Conservation (phyloP, 2,797 vertebrate species). For the Choloepus didactylus region DNA sequence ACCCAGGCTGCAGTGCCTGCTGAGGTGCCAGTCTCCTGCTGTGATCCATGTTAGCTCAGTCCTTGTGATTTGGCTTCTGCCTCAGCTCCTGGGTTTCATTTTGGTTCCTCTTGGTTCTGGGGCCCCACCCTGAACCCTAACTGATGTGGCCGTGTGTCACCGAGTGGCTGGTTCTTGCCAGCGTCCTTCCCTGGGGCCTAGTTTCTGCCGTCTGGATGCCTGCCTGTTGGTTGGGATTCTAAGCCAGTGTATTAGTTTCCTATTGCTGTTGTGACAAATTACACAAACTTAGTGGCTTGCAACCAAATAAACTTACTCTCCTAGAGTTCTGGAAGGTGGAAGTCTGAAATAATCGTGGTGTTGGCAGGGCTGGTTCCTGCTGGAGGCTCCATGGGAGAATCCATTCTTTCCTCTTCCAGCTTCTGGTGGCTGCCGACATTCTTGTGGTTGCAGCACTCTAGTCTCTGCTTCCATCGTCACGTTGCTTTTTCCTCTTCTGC, state of each 20-base stretch:
- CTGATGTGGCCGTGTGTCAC: background rate
- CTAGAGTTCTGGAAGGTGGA: background rate
- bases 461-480: background rate
- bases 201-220: background rate
- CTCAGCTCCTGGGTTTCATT: background rate
- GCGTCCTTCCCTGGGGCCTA: background rate
- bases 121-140: background rate
- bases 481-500: background rate
- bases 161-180: background rate
- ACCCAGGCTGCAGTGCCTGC: background rate
- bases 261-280: background rate
- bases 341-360: background rate
- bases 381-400: background rate
- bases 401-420: background rate
- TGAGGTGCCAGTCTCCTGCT: background rate
- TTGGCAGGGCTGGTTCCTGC: background rate
- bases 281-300: background rate
- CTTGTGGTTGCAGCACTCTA: background rate
- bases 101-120: background rate
- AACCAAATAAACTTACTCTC: background rate
- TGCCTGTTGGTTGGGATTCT: background rate
- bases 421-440: background rate
- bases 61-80: background rate
- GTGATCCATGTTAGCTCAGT: background rate
- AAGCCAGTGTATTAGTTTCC: background rate